phyloP scores from a whole-genome alignment of 2,113 vertebrate genomes.

The Felis catus region DNA sequence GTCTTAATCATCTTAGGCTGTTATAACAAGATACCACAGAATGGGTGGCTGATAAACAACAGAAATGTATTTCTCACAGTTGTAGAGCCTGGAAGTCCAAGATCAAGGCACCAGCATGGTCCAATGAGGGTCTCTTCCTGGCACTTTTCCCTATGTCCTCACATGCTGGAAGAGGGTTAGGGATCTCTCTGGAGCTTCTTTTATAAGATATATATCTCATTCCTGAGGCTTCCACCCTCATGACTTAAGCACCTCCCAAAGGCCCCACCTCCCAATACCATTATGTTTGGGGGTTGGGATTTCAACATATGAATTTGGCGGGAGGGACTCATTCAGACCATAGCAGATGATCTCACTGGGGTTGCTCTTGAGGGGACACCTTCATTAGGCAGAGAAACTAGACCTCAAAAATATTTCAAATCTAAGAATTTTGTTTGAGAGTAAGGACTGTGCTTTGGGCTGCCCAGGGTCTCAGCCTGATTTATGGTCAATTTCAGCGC shows the following conservation, averaged over 20 bases:
- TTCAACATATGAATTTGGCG: neutral
- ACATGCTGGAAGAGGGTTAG: neutral
- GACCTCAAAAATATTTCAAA: neutral
- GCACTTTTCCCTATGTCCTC: neutral
- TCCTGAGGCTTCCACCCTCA: neutral
- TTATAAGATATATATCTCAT: neutral
- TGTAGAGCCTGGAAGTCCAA: neutral
- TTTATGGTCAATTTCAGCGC: neutral
- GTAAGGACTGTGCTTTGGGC: neutral
- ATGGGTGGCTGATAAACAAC: neutral
- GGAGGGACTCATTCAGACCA: neutral
- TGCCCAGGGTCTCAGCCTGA: neutral
- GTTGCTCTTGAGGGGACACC: neutral
- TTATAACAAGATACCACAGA: neutral
- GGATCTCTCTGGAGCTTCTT: too few relatives aligned
- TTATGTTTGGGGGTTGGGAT: neutral
- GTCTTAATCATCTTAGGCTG: neutral
- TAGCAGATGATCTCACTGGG: neutral
- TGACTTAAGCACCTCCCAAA: neutral
- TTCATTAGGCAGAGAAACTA: neutral
- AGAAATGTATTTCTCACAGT: neutral
- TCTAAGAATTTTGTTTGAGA: neutral
- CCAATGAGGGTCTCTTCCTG: neutral
- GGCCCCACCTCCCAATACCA: neutral
- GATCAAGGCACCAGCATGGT: neutral